Evolutionary conservation across 2,888 invertebrate genomes (phyloP).

Genomic region (Clivina fossor): DNA sequence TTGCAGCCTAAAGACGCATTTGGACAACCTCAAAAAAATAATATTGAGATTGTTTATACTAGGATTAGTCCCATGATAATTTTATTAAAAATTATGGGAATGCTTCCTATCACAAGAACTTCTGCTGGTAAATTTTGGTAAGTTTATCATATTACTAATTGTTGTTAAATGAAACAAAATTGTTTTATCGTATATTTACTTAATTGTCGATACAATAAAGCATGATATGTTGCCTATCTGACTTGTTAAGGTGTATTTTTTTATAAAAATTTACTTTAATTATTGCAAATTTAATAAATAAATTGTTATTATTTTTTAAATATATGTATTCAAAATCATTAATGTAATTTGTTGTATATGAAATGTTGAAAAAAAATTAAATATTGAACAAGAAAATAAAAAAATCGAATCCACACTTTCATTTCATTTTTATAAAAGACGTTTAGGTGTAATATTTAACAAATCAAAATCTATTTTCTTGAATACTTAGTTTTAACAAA

Average conservation of each 20-base stretch:
- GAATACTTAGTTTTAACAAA: no score
- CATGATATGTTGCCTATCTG: not conserved
- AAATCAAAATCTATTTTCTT: no score
- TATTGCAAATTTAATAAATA: no score
- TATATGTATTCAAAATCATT: no score
- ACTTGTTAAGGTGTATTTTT: not conserved
- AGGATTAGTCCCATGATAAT: constrained; percentile 54
- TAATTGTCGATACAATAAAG: not conserved
- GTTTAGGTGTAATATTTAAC: no score
- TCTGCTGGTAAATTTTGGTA: constrained; percentile 52
- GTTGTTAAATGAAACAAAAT: no score
- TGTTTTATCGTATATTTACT: not conserved
- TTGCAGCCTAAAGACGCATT: constrained; percentile 29
- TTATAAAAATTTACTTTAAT: not conserved
- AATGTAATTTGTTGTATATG: no score
- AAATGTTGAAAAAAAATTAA: no score
- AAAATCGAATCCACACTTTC: no score
- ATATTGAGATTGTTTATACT: constrained; percentile 51
- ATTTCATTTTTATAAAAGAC: no score
- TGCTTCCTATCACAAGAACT: constrained; percentile 61
- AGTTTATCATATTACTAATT: not conserved
- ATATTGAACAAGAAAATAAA: no score
- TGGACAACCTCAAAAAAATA: constrained; percentile 23
- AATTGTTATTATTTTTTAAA: no score
- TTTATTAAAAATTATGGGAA: constrained; percentile 60